phyloP scores from a whole-genome alignment of 2,797 vertebrate genomes.

The Cryptoblepharus egeriae region DNA sequence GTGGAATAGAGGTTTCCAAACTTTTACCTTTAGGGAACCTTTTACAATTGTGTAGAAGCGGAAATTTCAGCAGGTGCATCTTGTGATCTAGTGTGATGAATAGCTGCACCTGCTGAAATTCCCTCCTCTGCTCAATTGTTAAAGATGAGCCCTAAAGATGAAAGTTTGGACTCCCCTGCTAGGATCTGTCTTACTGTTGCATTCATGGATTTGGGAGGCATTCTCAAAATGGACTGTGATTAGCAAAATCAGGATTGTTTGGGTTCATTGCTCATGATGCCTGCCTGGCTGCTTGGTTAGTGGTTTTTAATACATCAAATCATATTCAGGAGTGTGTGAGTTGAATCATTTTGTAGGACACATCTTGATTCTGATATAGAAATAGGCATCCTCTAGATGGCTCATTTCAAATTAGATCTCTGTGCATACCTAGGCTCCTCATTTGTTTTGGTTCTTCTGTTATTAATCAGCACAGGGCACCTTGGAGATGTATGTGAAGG shows the following conservation, averaged over 20 bases:
- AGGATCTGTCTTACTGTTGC: neutral
- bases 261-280: neutral
- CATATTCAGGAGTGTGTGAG: neutral
- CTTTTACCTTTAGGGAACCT: too few species aligned
- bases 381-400: neutral
- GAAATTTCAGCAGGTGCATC: too few species aligned
- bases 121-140: too few species aligned
- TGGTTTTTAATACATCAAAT: neutral
- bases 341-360: neutral
- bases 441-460: neutral
- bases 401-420: fast-evolving
- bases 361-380: neutral
- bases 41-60: too few species aligned
- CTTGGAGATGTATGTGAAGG: neutral
- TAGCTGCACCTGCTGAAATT: too few species aligned
- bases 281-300: neutral
- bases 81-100: too few species aligned
- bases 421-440: neutral
- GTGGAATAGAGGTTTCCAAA: too few species aligned
- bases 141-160: too few species aligned
- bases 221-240: neutral
- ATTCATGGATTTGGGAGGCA: neutral
- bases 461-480: fast-evolving
- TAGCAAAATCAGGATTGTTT: neutral
- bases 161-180: too few species aligned